These are phyloP conservation scores for Scotopteryx bipunctaria DNA, from an alignment of 2,888 invertebrate genomes.

Conservation along the genomic window DNA sequence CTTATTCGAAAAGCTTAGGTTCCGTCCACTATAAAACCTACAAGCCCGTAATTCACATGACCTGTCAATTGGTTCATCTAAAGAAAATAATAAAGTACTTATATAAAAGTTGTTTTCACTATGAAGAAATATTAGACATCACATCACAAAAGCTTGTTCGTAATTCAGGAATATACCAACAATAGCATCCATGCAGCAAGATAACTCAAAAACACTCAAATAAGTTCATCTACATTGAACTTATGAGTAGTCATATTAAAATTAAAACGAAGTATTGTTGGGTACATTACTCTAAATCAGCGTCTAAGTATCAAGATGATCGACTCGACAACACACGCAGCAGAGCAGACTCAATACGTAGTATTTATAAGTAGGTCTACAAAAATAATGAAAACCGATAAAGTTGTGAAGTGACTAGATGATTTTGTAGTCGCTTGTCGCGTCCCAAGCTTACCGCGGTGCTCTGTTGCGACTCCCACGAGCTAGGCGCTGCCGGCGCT, in stretches of 20 bases:
- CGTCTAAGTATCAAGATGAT: constrained; percentile 74
- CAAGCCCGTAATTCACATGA: constrained; percentile 49
- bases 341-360: constrained; percentile 79
- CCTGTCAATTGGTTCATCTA: constrained; percentile 33
- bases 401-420: constrained; percentile 70
- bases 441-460: constrained; percentile 78
- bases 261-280: constrained; percentile 39
- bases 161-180: constrained; percentile 75
- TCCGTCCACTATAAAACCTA: constrained; percentile 43
- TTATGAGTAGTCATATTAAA: constrained; percentile 17
- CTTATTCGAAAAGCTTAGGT: constrained; percentile 31
- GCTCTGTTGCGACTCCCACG: constrained; percentile 75
- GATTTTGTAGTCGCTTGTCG: constrained; percentile 61
- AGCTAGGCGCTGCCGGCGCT: constrained; percentile 64
- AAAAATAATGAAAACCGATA: constrained; percentile 77
- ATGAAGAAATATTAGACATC: constrained; percentile 61
- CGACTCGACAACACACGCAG: constrained; percentile 80
- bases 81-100: constrained; percentile 33
- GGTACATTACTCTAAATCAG: constrained; percentile 75
- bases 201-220: constrained; percentile 10
- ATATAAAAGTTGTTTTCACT: constrained; percentile 30
- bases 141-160: constrained; percentile 80
- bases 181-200: constrained; percentile 29
- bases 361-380: constrained; percentile 74
- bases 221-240: constrained; percentile 15